Base-by-base conservation (phyloP, 2,888 invertebrate genomes). In the Phymatocera aterrima region DNA sequence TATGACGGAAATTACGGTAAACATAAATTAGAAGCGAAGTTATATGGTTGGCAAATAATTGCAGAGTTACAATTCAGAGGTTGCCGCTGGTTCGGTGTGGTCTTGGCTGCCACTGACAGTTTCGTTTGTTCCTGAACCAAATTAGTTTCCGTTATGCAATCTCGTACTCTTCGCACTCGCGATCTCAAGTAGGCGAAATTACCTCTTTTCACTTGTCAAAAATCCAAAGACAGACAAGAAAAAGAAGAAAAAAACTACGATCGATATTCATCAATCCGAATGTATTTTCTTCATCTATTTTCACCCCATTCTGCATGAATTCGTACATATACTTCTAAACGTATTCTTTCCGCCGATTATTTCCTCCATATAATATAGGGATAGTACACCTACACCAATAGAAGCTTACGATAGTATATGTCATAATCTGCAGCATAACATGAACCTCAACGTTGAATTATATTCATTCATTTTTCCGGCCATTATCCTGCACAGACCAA, bases 131-230 rank as follows among this genome's bases (percentile, higher is more conserved):
- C n/a, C n/a, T 57, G 15, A 64, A 64, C 64, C 64, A 64, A 64
- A 65, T 65, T 37, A 65, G 64, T 65, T 65, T 65, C 37, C 37
- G 60, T 60, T 60, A 60, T 60, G 60, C 60, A 60, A 60, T 60
- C 24, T 24, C 51, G 10, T 60, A 60, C 24, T 24, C 24, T 24
- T 5, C 60, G 15, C 40, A 15, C 28, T 21, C 60, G 28, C 51
- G 28, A 68, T 68, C 43, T 43, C 5, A 4, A 21, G 15, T 4
- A 37, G 21, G 31, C 31, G 34, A 34, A 40, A 5, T 8, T 40
- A 40, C n/a, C n/a, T 40, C 8, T 40, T 40, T 8, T 8, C 10
- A 10, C n/a, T 46, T 46, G 1, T 8, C 1, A 46, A 46, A 46
- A 46, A 46, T 8, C 15, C 12, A 46, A 46, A 46, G n/a, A n/a